Evolutionary conservation across 2,888 invertebrate species (phyloP), one percentile per base, ranked within the genome.

Genomic region (Campoletis raptor): DNA sequence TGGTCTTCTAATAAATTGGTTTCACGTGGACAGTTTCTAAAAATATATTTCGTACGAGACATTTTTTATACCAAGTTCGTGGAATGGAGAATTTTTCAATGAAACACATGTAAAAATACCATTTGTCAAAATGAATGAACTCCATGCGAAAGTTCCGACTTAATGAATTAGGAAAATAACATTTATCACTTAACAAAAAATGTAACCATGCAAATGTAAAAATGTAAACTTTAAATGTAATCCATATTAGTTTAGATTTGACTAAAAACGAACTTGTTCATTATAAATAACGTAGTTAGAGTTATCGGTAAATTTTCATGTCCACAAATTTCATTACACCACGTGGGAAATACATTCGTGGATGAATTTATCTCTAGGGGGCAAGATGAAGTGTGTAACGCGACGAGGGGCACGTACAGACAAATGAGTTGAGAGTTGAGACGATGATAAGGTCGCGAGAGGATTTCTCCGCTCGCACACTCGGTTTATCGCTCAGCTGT

Each of bases 401-500:
- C 83, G 48, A 74, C 54, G 66, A 79, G 79, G 30, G 69, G 61
- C 69, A 69, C 61, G 61, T 64, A 70, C 42, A 80, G 88, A 88
- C 83, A 84, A 87, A 89, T 85, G 85, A 77, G 85, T 86, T 66
- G 79, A 86, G 88, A 85, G 82, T 82, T 81, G 78, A 85, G 79
- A 85, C 76, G 85, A 85, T 88, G 88, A 88, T 89, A 86, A 88
- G 85, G 88, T 86, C 85, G 80, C 81, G 69, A 52, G 76, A 77
- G 80, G 64, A 42, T 57, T 40, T 40, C 57, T 54, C 54, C 54
- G 67, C 18, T 67, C 24, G 67, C 57, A 24, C 37, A 12, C 37
- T 40, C 57, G 15, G 42, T 42, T 61, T 12, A 21, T 42, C 21
- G 57, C 40, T 24, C 61, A 70, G 70, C 67, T 70, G 61, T 64